These are phyloP conservation scores for Chymomyza amoena DNA, from an alignment of 2,888 invertebrate genomes.

Conservation along the genomic window DNA sequence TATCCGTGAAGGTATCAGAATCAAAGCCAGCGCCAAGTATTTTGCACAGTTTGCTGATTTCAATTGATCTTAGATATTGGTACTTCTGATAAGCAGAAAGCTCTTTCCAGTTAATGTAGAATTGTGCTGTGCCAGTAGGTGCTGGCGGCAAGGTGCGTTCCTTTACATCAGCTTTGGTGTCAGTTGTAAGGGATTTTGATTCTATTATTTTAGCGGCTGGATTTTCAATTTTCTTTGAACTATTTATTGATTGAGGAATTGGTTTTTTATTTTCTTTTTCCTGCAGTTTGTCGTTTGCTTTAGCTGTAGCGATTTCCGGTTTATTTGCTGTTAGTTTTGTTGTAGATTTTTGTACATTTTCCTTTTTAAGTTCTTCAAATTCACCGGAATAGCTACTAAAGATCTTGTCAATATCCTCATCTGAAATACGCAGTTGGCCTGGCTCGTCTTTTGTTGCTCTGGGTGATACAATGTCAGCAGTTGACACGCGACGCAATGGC, in stretches of 20 bases:
- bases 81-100: no score
- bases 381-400: constrained; percentile 76
- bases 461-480: no score
- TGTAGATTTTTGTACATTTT: background rate
- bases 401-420: constrained; percentile 77
- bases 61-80: no score
- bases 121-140: no score
- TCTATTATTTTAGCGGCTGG: background rate
- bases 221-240: background rate
- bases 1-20: no score
- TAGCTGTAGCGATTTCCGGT: background rate
- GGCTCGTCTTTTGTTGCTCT: constrained; percentile 58
- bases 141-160: no score
- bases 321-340: background rate
- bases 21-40: no score
- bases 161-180: background rate
- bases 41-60: no score
- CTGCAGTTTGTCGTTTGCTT: background rate
- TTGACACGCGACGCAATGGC: constrained; percentile 65
- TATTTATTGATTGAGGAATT: background rate
- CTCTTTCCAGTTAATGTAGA: no score
- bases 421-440: constrained; percentile 72
- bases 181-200: background rate
- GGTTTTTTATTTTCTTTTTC: background rate
- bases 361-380: constrained; percentile 45